Base-by-base conservation (phyloP, 1,140 invertebrate species). In the Propsilocerus akamusi region DNA sequence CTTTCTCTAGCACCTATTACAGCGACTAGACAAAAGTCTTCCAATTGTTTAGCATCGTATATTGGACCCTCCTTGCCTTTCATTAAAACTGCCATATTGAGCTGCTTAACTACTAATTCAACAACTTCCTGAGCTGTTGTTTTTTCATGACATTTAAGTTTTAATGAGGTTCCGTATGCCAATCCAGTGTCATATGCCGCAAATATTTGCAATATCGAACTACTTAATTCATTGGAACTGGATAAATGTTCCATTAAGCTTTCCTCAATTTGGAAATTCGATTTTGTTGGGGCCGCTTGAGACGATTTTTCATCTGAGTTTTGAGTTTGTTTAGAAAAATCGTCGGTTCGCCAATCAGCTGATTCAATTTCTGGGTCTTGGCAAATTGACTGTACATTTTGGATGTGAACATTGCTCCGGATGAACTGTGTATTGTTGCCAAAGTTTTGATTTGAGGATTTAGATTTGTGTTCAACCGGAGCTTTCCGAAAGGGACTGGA, bases 161-260 rank as follows among this genome's bases (percentile, higher is more conserved):
- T 92, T 1, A 97, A 76, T 56, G 88, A 92, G 2, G 91, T 95
- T 0, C 91, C 92, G 34, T 77, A 80, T 4, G 87, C 87, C 51
- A 97, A 64, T 22, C 93, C 92, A 0, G 89, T 96, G 55, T 95
- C 87, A 62, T 97, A 97, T 3, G 92, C 91, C 1, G 90, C 90
- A 62, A 86, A 96, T 22, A 97, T 90, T 82, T 87, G 78, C 20
- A 82, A 41, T 6, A 41, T 41, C 4, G 34, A 41, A 17, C 34
- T 41, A 41, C 11, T 41, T n/a, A n/a, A n/a, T n/a, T n/a, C n/a
- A n/a, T n/a, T n/a, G n/a, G n/a, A n/a, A n/a, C n/a, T n/a, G n/a
- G n/a, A n/a, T n/a, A n/a, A n/a, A n/a, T n/a, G n/a, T 30, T 30
- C 28, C 34, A 41, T 41, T 20, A 41, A 17, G 14, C 17, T 41